A percentile compares a stretch with the other conserved stretches of the same genome.
Evolutionary conservation across 2,888 invertebrate species (phyloP).

Genomic region (Phortica magna): DNA sequence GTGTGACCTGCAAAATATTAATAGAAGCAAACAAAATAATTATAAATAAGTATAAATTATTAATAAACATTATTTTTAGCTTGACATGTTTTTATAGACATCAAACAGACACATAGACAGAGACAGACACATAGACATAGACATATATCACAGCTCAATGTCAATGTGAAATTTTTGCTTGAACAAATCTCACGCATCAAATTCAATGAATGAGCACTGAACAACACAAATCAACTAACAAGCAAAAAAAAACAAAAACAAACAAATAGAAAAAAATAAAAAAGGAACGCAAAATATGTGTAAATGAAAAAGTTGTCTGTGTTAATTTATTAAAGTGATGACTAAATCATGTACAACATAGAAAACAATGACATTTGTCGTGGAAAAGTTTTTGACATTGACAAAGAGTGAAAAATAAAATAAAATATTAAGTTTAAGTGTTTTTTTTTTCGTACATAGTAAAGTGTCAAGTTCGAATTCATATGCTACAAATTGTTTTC

Average conservation of each 20-base stretch:
- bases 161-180: slow-evolving; percentile 28
- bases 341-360: slow-evolving; percentile 38
- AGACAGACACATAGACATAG: background rate
- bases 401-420: background rate
- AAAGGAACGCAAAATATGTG: too few relatives aligned
- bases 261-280: slow-evolving; percentile 3
- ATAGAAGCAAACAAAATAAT: slow-evolving; percentile 30
- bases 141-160: slow-evolving; percentile 28
- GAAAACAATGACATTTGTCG: slow-evolving; percentile 37
- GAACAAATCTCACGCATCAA: slow-evolving; percentile 28
- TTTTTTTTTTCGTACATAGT: background rate
- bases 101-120: background rate
- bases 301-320: background rate
- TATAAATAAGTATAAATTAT: slow-evolving; percentile 13
- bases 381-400: slow-evolving; percentile 26
- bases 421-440: slow-evolving; percentile 5
- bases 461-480: slow-evolving; percentile 33
- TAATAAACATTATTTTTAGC: background rate
- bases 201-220: background rate
- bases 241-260: background rate
- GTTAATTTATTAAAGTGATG: slow-evolving; percentile 33
- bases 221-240: background rate
- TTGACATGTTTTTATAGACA: slow-evolving; percentile 6
- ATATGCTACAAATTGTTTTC: background rate
- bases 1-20: slow-evolving; percentile 87